Conservation (phyloP, 2,888 invertebrate genomes). For the Rosalia funebris region DNA sequence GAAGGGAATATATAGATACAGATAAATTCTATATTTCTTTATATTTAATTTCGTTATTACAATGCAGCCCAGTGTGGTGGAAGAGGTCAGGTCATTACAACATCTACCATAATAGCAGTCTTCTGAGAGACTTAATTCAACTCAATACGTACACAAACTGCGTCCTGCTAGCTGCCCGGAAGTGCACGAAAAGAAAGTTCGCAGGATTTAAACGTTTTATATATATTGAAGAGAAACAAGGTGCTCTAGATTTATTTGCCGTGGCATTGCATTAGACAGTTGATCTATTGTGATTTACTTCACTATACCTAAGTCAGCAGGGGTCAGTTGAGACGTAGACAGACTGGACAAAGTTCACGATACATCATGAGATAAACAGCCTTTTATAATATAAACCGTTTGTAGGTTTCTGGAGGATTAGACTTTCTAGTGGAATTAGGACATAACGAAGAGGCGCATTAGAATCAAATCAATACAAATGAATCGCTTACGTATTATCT, state of each 20-base stretch:
- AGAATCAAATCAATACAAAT: too few species aligned
- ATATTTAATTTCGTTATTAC: too few species aligned
- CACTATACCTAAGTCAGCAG: slow-evolving; percentile 17
- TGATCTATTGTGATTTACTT: slow-evolving; percentile 24
- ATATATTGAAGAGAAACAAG: slow-evolving; percentile 3
- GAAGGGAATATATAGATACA: too few species aligned
- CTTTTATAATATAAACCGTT: slow-evolving; percentile 10
- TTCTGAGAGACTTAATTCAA: too few species aligned
- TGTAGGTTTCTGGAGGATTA: slow-evolving; percentile 10
- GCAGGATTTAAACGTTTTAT: not conserved
- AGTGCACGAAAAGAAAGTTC: not conserved
- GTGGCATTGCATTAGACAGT: slow-evolving; percentile 3
- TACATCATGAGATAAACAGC: slow-evolving; percentile 23
- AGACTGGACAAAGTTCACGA: slow-evolving; percentile 16
- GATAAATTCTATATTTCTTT: too few species aligned
- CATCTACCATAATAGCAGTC: too few species aligned
- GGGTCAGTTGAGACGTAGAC: slow-evolving; percentile 18
- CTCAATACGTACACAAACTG: too few species aligned
- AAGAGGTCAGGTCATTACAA: too few species aligned
- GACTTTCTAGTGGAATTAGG: not conserved
- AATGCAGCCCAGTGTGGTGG: too few species aligned
- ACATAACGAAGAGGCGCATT: not conserved
- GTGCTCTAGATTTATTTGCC: slow-evolving; percentile 11
- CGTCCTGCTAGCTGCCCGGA: not conserved
- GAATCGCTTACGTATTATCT: too few species aligned